Percentiles rank a stretch among this genome's conserved stretches.
Evolutionary conservation across 2,113 vertebrate genomes (phyloP).

Genomic region (Solea senegalensis): DNA sequence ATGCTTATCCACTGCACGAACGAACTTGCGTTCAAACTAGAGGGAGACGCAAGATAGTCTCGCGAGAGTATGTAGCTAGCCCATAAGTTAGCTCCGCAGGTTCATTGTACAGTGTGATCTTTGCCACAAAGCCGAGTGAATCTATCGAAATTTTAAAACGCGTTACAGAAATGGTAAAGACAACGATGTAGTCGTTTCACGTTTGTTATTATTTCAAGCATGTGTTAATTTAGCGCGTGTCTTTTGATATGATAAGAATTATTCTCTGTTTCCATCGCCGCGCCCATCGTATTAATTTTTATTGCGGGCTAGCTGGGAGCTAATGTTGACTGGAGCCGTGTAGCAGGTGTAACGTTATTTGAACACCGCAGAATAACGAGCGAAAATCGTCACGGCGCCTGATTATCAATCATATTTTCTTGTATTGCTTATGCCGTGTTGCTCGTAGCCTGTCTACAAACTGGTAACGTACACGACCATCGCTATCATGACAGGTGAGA

Average conservation of each 20-base stretch:
- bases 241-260: slow-evolving; percentile 46
- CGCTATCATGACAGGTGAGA: slow-evolving; percentile 89
- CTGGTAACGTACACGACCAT: background rate
- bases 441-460: slow-evolving; percentile 1
- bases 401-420: background rate
- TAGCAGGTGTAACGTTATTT: slow-evolving; percentile 42
- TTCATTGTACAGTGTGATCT: slow-evolving; percentile 33
- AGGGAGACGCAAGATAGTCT: background rate
- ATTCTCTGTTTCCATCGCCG: slow-evolving; percentile 65
- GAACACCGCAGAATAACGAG: background rate
- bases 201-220: background rate
- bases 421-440: slow-evolving; percentile 8
- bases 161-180: slow-evolving; percentile 3
- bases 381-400: background rate
- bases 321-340: slow-evolving; percentile 12
- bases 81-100: slow-evolving; percentile 27
- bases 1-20: background rate
- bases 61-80: slow-evolving; percentile 53
- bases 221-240: slow-evolving; percentile 31
- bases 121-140: slow-evolving; percentile 56
- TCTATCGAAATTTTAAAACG: slow-evolving; percentile 15
- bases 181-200: slow-evolving; percentile 54
- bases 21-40: background rate
- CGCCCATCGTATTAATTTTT: slow-evolving; percentile 56
- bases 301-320: slow-evolving; percentile 46